Base-by-base conservation (phyloP, 1,140 invertebrate genomes). In the Idris sp. region DNA sequence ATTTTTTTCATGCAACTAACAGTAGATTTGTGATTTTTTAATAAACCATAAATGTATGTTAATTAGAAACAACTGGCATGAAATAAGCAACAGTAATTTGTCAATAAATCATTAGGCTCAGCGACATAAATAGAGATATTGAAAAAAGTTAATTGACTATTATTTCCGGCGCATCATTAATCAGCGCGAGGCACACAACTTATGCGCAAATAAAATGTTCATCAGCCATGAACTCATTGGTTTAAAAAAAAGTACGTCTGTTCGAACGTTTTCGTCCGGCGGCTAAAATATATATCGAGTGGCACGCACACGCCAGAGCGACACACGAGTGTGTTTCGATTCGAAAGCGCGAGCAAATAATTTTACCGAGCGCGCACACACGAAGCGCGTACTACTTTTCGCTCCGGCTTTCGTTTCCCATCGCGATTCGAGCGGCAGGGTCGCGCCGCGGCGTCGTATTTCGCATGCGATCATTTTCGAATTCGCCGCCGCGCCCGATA, bases 381-480 rank as follows among this genome's bases (percentile, higher is more conserved):
- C 65, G 62, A 71, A 56, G 65, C 72, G 62, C 67, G 76, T 76
- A 35, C 65, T 65, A 62, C 67, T 56, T 78, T 67, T 67, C 59
- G 49, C 68, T 49, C 7, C 26, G 51, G 36, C 65, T 69, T 69
- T 69, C 62, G 64, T 74, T 68, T 68, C 56, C 49, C 59, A 65
- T 59, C 58, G 58, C 49, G 49, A 26, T 15, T 18, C 31, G 30
- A n/a, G 22, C 16, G 59, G 53, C 53, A 41, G 67, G 49, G 51
- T 58, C 69, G 59, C 35, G 54, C n/a, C 69, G 51, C 38, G 56
- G 64, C 73, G 43, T 69, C 64, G 73, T 53, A 65, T 71, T 71
- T 76, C 73, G 65, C 59, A 22, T 71, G 65, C 65, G 65, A 71
- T 67, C 65, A 65, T 75, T 80, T 71, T 68, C 72, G 73, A 76